Evolutionary conservation across 2,888 invertebrate genomes (phyloP), one percentile per base, ranked within the genome.

Genomic region (Sialis lutaria): DNA sequence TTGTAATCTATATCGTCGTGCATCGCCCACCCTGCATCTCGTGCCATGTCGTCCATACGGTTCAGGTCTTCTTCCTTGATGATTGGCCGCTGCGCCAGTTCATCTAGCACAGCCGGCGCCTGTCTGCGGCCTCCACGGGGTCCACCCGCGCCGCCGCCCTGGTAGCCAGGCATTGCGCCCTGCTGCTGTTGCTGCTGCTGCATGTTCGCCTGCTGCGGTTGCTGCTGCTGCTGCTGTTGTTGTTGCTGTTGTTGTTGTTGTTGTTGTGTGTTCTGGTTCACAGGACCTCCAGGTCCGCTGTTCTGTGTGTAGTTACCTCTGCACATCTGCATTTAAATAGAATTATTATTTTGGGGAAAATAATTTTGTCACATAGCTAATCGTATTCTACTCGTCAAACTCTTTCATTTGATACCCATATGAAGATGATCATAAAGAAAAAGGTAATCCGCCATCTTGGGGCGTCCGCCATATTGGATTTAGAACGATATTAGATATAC

Each of bases 1-100:
- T 89, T 88, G 62, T 92, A 93, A 67, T 93, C 92, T 61, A 93
- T 88, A 63, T 91, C 91, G 61, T 90, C 90, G 58, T 88, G 82
- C 55, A 83, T 82, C 49, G 88, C 86, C 95, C 95, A 95, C 52
- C 91, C 91, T 58, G 85, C 82, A 60, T 89, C 85, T 57, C 84
- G 79, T 41, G 86, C 78, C 55, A 92, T 85, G 60, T 91, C 86
- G 66, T 93, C 93, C 71, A 95, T 82, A 49, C 87, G 84, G 58
- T 83, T 87, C 57, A 95, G 74, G 64, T 92, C 91, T 62, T 92
- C 91, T 60, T 92, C 91, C 56, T 87, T 85, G 55, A 95, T 88
- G 53, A 95, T 93, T 50, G 93, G 88, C 47, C 86, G 74, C 53
- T 84, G 79, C 49, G 74, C 68, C 48, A 82, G 68, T 57, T 63